These are phyloP conservation scores for Gallinago paraguaiae DNA, from an alignment of 2,113 vertebrate genomes.

Conservation along the genomic window DNA sequence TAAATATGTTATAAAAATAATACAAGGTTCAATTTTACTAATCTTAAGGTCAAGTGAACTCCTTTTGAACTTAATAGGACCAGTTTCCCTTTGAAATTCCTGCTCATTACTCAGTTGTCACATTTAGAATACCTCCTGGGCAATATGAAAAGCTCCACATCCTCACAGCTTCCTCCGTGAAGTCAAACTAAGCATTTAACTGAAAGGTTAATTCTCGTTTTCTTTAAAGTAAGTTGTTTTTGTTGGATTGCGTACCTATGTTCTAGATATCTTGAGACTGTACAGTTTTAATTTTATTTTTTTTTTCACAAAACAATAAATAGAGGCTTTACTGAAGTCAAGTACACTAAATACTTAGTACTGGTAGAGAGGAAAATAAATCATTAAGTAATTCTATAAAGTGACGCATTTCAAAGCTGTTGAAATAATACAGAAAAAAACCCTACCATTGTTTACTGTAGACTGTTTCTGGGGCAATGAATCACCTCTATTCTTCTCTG, in stretches of 20 bases:
- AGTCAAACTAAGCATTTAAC: not conserved
- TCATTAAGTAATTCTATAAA: not conserved
- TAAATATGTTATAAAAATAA: not conserved
- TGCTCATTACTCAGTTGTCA: not conserved
- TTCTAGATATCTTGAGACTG: not conserved
- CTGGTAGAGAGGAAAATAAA: not conserved
- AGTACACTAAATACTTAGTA: not conserved
- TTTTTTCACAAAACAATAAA: not conserved
- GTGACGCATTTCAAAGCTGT: not conserved
- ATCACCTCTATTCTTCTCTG: not conserved
- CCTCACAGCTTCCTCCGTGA: not conserved
- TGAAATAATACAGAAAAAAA: not conserved
- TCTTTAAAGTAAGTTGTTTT: not conserved
- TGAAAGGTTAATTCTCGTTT: not conserved
- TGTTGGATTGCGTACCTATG: not conserved
- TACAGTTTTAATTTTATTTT: not conserved
- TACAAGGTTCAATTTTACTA: not conserved
- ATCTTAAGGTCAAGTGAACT: not conserved
- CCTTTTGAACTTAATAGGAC: not conserved
- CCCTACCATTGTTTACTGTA: not conserved
- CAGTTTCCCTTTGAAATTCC: not conserved
- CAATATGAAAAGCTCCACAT: not conserved
- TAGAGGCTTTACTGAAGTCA: not conserved
- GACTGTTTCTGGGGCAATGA: not conserved
- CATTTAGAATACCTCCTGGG: not conserved